These are phyloP conservation scores for Oreohelix idahoensis DNA, from an alignment of 1,140 invertebrate species.

Conservation along the genomic window DNA sequence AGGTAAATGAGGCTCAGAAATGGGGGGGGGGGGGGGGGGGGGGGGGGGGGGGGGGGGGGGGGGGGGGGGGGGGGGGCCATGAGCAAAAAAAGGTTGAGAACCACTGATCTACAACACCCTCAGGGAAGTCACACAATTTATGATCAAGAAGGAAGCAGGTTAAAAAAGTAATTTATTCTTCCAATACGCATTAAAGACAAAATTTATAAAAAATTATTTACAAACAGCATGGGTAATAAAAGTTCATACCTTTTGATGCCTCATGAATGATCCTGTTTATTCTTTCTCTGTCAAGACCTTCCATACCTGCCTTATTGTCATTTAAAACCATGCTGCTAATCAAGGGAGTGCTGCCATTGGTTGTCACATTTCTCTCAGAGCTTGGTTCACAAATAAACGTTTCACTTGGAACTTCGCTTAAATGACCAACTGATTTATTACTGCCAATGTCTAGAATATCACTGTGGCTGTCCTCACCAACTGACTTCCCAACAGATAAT, in stretches of 20 bases:
- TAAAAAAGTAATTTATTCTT: too few relatives aligned
- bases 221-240: too few relatives aligned
- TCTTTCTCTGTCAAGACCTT: slow-evolving; percentile 76
- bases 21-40: too few relatives aligned
- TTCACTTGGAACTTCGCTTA: neutral
- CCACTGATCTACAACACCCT: too few relatives aligned
- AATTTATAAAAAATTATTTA: too few relatives aligned
- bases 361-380: neutral
- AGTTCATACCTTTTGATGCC: slow-evolving; percentile 74
- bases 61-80: too few relatives aligned
- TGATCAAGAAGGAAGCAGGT: too few relatives aligned
- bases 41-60: too few relatives aligned
- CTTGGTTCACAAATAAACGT: neutral
- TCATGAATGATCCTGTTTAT: slow-evolving; percentile 79
- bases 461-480: neutral
- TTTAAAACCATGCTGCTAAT: slow-evolving; percentile 68
- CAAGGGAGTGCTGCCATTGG: slow-evolving; percentile 20
- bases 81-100: too few relatives aligned
- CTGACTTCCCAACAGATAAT: neutral
- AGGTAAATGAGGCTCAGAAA: too few relatives aligned
- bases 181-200: too few relatives aligned
- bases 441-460: neutral
- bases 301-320: slow-evolving; percentile 78
- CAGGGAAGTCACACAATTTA: too few relatives aligned
- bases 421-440: neutral